Conservation (phyloP, 2,888 invertebrate genomes). For the Ischnura elegans region DNA sequence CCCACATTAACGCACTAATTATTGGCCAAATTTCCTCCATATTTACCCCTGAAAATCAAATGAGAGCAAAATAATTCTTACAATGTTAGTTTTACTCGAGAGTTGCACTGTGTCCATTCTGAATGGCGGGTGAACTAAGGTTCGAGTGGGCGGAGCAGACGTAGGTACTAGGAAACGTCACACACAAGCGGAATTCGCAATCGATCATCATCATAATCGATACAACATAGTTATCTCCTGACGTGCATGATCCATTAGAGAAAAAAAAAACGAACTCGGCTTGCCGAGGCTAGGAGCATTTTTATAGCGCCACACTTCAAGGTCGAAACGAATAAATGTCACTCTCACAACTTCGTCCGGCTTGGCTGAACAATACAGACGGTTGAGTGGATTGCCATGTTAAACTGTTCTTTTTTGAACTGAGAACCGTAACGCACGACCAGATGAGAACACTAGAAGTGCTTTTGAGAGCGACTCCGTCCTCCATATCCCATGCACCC, state of each 20-base stretch:
- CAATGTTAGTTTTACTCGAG: too few species aligned
- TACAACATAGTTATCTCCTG: background rate
- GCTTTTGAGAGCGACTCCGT: background rate
- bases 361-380: slow-evolving; percentile 2
- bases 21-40: too few species aligned
- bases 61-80: too few species aligned
- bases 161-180: background rate
- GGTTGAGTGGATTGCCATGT: slow-evolving; percentile 54
- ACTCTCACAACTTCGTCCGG: background rate
- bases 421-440: background rate
- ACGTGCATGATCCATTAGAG: background rate
- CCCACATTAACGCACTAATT: too few species aligned
- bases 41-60: too few species aligned
- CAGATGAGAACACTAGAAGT: background rate
- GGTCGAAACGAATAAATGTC: slow-evolving; percentile 16
- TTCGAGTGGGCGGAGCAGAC: too few species aligned
- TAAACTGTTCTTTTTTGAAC: slow-evolving; percentile 14
- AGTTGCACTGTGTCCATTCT: too few species aligned
- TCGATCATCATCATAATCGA: background rate
- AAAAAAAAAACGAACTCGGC: background rate
- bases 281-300: background rate
- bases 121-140: background rate
- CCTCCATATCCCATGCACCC: background rate
- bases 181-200: background rate
- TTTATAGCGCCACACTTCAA: slow-evolving; percentile 30